Evolutionary conservation across 2,797 vertebrate genomes (phyloP).

Genomic region (Lithobates sylvaticus): DNA sequence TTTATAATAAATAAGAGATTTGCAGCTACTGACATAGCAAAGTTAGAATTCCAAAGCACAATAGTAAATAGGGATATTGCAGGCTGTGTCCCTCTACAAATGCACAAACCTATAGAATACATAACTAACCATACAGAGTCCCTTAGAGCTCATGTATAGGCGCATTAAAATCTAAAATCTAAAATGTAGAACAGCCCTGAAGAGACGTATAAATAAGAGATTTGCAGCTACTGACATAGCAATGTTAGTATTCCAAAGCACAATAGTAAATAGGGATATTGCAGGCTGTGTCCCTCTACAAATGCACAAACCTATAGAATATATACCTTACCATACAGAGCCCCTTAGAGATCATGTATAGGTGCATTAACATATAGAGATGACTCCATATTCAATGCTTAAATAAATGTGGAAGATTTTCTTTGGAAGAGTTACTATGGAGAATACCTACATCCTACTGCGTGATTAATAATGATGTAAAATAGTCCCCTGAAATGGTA

Average conservation of each 20-base stretch:
- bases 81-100: too few relatives aligned
- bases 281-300: constrained; percentile 65
- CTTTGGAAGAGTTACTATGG: constrained; percentile 66
- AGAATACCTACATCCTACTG: constrained; percentile 76
- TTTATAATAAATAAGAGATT: too few relatives aligned
- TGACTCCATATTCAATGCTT: constrained; percentile 63
- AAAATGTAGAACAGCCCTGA: constrained; percentile 1
- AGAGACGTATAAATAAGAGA: neutral
- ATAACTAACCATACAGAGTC: too few relatives aligned
- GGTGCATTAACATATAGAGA: neutral
- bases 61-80: too few relatives aligned
- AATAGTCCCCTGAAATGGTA: constrained; percentile 78
- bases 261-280: constrained; percentile 82
- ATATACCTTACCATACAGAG: neutral
- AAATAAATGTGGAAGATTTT: constrained; percentile 72
- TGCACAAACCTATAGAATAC: too few relatives aligned
- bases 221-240: constrained; percentile 39
- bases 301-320: neutral
- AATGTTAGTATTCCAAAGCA: constrained; percentile 72
- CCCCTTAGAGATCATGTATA: neutral
- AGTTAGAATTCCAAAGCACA: too few relatives aligned
- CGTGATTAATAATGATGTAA: constrained; percentile 85
- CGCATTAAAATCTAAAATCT: too few relatives aligned
- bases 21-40: too few relatives aligned
- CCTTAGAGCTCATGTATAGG: too few relatives aligned